phyloP scores from a whole-genome alignment of 1,140 invertebrate genomes.

The Drosophila rufa region DNA sequence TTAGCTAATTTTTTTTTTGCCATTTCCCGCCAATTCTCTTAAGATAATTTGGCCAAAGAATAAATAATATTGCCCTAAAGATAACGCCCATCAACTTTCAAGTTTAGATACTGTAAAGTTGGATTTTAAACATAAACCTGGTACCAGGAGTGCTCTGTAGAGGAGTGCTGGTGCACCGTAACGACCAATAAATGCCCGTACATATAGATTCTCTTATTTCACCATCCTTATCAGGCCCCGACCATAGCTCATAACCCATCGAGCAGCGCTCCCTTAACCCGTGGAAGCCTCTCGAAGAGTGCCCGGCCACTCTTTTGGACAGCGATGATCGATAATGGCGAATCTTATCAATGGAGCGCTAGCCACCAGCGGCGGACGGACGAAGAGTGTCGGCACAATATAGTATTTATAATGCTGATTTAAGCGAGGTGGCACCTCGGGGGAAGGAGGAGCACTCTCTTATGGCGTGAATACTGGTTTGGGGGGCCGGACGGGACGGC shows the following conservation, averaged over 20 bases:
- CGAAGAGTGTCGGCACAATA: conserved; percentile 17
- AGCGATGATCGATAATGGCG: conserved; percentile 23
- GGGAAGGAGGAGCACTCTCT: conserved; percentile 38
- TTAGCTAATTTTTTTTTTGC: background rate
- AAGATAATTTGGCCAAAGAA: background rate
- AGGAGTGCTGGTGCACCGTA: background rate
- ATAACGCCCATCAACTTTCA: background rate
- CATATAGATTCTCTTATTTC: conserved; percentile 51
- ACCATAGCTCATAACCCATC: conserved; percentile 3
- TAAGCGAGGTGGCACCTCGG: background rate
- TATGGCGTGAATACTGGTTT: conserved; percentile 33
- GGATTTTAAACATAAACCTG: conserved; percentile 1
- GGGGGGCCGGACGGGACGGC: background rate
- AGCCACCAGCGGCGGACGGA: background rate
- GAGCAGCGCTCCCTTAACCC: conserved; percentile 39
- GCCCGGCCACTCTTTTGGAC: conserved; percentile 19
- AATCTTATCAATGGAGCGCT: conserved; percentile 39
- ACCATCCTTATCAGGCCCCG: conserved; percentile 21
- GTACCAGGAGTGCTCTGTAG: background rate
- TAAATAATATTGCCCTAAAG: background rate
- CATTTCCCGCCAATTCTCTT: conserved; percentile 5
- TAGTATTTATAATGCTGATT: conserved; percentile 49
- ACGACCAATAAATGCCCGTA: background rate
- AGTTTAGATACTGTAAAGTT: conserved; percentile 7
- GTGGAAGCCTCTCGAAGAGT: conserved; percentile 43